Evolutionary conservation across 1,140 invertebrate species (phyloP), one percentile per base, ranked within the genome.

Genomic region (Cheumatopsyche charites): DNA sequence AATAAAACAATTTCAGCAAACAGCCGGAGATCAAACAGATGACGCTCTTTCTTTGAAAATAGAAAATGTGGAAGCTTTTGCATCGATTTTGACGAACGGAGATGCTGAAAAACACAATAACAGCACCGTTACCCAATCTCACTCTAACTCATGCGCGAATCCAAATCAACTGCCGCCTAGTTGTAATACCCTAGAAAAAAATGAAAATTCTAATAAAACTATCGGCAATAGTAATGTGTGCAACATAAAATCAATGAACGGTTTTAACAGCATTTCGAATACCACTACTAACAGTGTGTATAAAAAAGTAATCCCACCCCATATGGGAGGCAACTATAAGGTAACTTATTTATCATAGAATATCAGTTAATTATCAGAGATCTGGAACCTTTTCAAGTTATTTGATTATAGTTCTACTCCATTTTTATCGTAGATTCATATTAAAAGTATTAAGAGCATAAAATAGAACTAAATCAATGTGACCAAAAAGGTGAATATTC

Each of bases 291-390:
- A 66, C 49, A 41, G 72, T 49, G 61, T 69, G 25, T 76, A 62
- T 72, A 76, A 73, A 70, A 77, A 71, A 68, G 75, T 77, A 47
- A 69, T 77, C 19, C 71, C 73, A 23, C 73, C 73, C 1, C 73
- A 77, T 21, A 55, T 76, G 61, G 75, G 75, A 71, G 75, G 75
- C 13, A 70, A 65, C 25, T 76, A 73, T 29, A 76, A 76, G 72
- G 75, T 76, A 71, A 41, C 19, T 11, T 41, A 36, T 68, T 68
- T 11, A 15, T 4, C 42, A 36, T 36, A 36, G 9, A 36, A 36
- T 36, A 36, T 36, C 9, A 36, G n/a, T n/a, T n/a, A n/a, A n/a
- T n/a, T n/a, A n/a, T n/a, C n/a, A n/a, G n/a, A n/a, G n/a, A n/a
- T n/a, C n/a, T n/a, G n/a, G n/a, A n/a, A n/a, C n/a, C n/a, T n/a